Evolutionary conservation across 2,113 vertebrate species (phyloP), one percentile per base, ranked within the genome.

Genomic region (Trachemys scripta): DNA sequence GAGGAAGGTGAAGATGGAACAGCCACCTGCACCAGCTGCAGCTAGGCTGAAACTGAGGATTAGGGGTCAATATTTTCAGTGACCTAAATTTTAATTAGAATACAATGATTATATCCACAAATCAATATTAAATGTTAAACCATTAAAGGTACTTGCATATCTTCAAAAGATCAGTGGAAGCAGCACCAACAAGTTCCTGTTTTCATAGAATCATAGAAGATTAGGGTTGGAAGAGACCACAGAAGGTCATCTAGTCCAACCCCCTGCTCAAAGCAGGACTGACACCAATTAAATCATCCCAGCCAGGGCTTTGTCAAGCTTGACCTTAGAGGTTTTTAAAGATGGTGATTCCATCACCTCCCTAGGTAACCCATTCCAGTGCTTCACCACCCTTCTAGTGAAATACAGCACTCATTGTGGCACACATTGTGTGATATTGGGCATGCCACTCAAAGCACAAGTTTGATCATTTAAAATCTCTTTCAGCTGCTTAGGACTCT

Each of bases 41-140:
- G 42, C 25, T 42, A 45, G 57, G 8, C 57, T 65, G 24, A 95
- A 87, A 3, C 5, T 45, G 35, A 42, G n/a, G 38, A 75, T 25
- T 25, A 5, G 38, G 8, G 12, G 24, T 13, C 19, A 69, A 29
- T 42, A 4, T 47, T 94, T 94, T 94, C 22, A 76, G 22, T 75
- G 94, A 91, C 75, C 90, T 42, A 87, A 85, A n/a, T 75, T 88
- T 50, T 83, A 89, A 90, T 91, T 91, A 85, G 53, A 93, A 82
- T 81, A 10, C 29, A 96, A 90, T 87, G 4, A 87, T 94, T 91
- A 85, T 65, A 82, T 82, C 45, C 56, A 82, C 57, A 97, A 94
- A 82, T 8, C 14, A 86, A 17, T 65, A 88, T 91, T 92, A 94
- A 95, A 85, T 92, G 92, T 92, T 86, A 92, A 93, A 45, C 6